Percentiles rank a stretch among this genome's conserved stretches.
phyloP scores from a whole-genome alignment of 2,113 vertebrate genomes.

The Bos javanicus region DNA sequence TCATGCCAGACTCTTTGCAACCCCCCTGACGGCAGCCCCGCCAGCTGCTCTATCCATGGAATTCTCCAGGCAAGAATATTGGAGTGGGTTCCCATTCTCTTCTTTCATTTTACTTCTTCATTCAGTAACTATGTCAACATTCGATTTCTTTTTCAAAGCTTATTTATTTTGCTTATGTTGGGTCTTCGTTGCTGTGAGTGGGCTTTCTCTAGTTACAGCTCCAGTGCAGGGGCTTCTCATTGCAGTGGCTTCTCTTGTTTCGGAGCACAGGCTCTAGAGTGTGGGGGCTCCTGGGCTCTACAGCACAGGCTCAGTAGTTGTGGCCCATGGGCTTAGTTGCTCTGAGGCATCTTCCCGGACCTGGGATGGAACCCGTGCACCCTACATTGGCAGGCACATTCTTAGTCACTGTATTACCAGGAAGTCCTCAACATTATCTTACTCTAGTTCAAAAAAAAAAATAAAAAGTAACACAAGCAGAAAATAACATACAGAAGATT shows the following conservation, averaged over 20 bases:
- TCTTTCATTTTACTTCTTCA: background rate
- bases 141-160: background rate
- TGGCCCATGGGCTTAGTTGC: no score
- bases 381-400: no score
- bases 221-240: accelerated
- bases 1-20: background rate
- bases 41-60: background rate
- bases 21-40: accelerated
- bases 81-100: background rate
- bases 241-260: no score
- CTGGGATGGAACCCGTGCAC: no score
- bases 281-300: accelerated
- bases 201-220: background rate
- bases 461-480: no score
- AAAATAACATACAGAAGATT: no score
- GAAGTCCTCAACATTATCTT: no score
- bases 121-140: background rate
- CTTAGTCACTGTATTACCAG: no score
- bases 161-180: background rate
- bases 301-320: no score
- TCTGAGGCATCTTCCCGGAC: no score
- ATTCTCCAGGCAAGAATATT: background rate
- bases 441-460: no score
- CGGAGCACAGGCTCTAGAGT: no score
- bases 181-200: background rate